These are phyloP conservation scores for Campodea augens DNA, from an alignment of 1,140 invertebrate species.

Conservation along the genomic window DNA sequence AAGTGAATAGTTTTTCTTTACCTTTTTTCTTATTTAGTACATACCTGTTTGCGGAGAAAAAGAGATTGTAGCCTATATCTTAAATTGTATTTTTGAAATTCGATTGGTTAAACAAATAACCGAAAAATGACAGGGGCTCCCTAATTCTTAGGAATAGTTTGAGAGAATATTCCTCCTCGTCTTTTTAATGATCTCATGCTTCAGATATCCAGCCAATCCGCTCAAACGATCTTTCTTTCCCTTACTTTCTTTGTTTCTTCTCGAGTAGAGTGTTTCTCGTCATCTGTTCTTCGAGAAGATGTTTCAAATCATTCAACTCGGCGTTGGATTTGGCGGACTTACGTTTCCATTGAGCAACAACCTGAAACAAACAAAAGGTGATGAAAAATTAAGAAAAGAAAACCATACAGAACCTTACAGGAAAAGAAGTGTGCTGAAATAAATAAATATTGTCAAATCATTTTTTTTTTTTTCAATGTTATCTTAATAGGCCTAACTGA, in stretches of 20 bases:
- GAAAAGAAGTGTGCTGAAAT: neutral
- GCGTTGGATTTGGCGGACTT: conserved; percentile 75
- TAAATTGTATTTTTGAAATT: too few species aligned
- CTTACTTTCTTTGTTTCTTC: conserved; percentile 71
- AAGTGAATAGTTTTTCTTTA: neutral
- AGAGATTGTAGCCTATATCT: too few species aligned
- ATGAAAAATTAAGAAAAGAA: neutral
- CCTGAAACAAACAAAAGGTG: conserved; percentile 39
- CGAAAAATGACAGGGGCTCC: neutral
- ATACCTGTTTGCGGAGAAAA: too few species aligned
- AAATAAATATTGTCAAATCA: too few species aligned
- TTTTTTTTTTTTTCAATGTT: too few species aligned
- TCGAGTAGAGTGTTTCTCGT: conserved; percentile 76
- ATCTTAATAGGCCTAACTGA: too few species aligned
- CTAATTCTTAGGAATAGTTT: neutral
- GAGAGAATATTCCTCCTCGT: neutral
- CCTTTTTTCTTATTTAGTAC: neutral
- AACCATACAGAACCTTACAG: neutral
- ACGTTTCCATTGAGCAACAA: conserved; percentile 77
- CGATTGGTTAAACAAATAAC: too few species aligned
- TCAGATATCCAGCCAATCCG: neutral
- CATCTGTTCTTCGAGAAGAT: conserved; percentile 81
- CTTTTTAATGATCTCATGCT: neutral
- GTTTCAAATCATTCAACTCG: conserved; percentile 76
- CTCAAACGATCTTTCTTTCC: conserved; percentile 4